Conservation (phyloP, 2,888 invertebrate species). For the Elmis aenea region DNA sequence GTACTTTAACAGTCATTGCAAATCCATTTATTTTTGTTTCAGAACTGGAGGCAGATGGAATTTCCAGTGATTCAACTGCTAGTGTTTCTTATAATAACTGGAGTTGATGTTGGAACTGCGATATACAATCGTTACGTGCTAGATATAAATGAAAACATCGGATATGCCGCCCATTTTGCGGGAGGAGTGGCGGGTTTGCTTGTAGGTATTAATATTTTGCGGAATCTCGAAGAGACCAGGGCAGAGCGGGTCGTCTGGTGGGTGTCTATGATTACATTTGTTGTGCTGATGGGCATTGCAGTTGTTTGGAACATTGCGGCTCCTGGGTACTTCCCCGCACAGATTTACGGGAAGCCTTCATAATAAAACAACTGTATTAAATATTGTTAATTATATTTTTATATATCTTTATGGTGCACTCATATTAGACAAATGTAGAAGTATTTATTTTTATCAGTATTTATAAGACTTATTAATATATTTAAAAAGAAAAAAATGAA, state of each 20-base stretch:
- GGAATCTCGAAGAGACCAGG: constrained; percentile 55
- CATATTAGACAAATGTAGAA: no score
- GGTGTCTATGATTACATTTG: constrained; percentile 50
- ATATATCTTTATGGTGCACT: no score
- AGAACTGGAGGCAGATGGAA: constrained; percentile 98
- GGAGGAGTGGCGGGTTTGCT: constrained; percentile 81
- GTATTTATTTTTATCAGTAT: no score
- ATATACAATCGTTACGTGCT: constrained; percentile 81
- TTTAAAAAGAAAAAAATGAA: no score
- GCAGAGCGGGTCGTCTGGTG: constrained; percentile 59
- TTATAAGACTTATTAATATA: no score
- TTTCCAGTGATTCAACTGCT: constrained; percentile 80
- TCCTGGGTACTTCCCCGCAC: constrained; percentile 41
- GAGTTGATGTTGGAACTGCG: constrained; percentile 82
- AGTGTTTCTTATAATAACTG: constrained; percentile 74
- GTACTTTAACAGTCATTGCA: no score
- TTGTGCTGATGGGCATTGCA: constrained; percentile 48
- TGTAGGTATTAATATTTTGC: constrained; percentile 58
- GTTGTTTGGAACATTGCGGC: constrained; percentile 52
- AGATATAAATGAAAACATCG: constrained; percentile 69
- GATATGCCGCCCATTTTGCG: constrained; percentile 90
- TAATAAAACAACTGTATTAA: no score
- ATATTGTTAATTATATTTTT: no score
- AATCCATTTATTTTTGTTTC: no score
- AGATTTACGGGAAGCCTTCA: no score